phyloP scores from a whole-genome alignment of 2,888 invertebrate species.

The Empis livida region DNA sequence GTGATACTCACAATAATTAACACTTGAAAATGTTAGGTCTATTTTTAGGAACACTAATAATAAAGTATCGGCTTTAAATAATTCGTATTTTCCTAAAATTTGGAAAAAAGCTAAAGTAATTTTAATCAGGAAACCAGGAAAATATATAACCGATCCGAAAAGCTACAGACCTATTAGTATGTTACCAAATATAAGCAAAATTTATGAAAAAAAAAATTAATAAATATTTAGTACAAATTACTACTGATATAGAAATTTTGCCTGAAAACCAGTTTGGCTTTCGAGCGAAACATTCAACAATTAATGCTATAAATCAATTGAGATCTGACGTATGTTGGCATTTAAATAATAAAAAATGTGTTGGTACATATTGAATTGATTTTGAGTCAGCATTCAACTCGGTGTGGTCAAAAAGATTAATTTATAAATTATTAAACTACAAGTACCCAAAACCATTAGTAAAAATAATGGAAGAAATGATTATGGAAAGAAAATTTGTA shows the following conservation, averaged over 20 bases:
- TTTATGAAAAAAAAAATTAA: not conserved
- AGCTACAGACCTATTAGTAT: not conserved
- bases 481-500: too few species aligned
- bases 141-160: not conserved
- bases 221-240: not conserved
- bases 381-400: not conserved
- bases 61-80: not conserved
- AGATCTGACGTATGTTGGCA: not conserved
- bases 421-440: not conserved
- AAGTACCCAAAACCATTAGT: too few species aligned
- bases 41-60: not conserved
- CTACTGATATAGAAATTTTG: not conserved
- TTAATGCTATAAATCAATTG: not conserved
- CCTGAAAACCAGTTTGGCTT: not conserved
- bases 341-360: not conserved
- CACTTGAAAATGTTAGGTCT: too few species aligned
- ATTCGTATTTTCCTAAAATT: not conserved
- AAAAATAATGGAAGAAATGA: too few species aligned
- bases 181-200: not conserved
- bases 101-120: not conserved
- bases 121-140: not conserved
- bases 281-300: not conserved
- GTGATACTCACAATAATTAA: too few species aligned
- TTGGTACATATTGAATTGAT: not conserved
- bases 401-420: not conserved